Evolutionary conservation across 2,888 invertebrate species (phyloP).

Genomic region (Watsonalla binaria): DNA sequence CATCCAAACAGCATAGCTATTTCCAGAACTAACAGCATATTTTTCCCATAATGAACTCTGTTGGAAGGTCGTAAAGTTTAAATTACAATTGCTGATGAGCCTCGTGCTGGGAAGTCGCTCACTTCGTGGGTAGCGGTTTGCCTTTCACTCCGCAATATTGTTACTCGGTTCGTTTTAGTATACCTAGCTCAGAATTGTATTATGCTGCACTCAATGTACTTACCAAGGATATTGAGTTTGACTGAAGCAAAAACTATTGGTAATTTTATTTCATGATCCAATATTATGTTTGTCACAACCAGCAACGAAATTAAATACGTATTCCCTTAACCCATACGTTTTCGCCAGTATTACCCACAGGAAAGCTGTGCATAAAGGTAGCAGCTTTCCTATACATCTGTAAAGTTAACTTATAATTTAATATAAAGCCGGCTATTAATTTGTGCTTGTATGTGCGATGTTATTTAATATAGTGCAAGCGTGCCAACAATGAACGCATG

Average conservation of each 20-base stretch:
- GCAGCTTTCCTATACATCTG: neutral
- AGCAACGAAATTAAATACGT: no score
- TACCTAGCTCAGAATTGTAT: neutral
- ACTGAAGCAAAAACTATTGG: neutral
- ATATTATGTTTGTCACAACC: no score
- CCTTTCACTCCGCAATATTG: conserved; percentile 63
- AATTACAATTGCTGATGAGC: conserved; percentile 28
- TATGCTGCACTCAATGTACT: conserved; percentile 1
- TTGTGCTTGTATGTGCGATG: conserved; percentile 22
- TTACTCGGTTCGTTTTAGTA: conserved; percentile 20
- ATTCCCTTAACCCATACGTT: no score
- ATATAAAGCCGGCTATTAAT: conserved; percentile 31
- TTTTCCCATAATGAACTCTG: conserved; percentile 26
- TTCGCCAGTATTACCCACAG: no score
- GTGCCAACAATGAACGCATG: conserved; percentile 45
- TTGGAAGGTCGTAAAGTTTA: conserved; percentile 28
- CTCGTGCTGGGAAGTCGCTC: conserved; percentile 22
- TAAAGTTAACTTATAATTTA: conserved; percentile 9
- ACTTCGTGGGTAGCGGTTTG: conserved; percentile 56
- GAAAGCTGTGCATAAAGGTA: no score
- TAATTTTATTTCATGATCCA: neutral
- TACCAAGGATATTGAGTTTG: neutral
- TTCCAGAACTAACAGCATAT: conserved; percentile 18
- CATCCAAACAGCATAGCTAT: conserved; percentile 29
- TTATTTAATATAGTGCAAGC: conserved; percentile 43